Evolutionary conservation across 2,888 invertebrate genomes (phyloP), one percentile per base, ranked within the genome.

Genomic region (Orthosia incerta): DNA sequence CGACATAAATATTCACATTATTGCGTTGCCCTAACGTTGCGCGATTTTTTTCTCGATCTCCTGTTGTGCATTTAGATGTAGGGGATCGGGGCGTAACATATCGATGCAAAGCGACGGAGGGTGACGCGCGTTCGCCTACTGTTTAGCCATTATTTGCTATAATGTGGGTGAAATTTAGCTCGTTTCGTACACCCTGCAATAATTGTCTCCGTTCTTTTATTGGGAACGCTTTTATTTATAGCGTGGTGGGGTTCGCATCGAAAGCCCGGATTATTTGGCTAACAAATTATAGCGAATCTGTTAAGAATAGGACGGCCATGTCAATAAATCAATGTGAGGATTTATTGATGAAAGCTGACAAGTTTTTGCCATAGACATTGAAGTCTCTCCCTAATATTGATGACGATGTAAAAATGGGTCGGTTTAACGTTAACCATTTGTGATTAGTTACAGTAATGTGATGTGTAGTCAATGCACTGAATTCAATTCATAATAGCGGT

Each of bases 241-340:
- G 86, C 88, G 85, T 80, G 76, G 86, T 88, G 88, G 91, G 90
- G 90, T 87, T 77, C 87, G 92, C 94, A 94, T 91, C 92, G 85
- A 93, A 95, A 95, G 93, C 94, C 94, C 90, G 95, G 95, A 96
- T 96, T 96, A 96, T 96, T 96, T 96, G 95, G 95, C 94, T 96
- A 95, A 96, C 96, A 96, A 96, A 96, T 96, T 96, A 95, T 93
- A 93, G 92, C 90, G 94, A 94, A 94, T 95, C 95, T 93, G 94
- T 92, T 92, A 90, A 93, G 94, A 95, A 95, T 94, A 93, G 94
- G 93, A 95, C 92, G 93, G 89, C 92, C 92, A 91, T 93, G 94
- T 94, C 95, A 91, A 94, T 96, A 95, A 95, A 95, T 96, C 95
- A 95, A 92, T 90, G 87, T 90, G 88, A 75, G 92, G 93, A 93